Evolutionary conservation across 2,888 invertebrate genomes (phyloP), one percentile per base, ranked within the genome.

Genomic region (Sesamia inferens): DNA sequence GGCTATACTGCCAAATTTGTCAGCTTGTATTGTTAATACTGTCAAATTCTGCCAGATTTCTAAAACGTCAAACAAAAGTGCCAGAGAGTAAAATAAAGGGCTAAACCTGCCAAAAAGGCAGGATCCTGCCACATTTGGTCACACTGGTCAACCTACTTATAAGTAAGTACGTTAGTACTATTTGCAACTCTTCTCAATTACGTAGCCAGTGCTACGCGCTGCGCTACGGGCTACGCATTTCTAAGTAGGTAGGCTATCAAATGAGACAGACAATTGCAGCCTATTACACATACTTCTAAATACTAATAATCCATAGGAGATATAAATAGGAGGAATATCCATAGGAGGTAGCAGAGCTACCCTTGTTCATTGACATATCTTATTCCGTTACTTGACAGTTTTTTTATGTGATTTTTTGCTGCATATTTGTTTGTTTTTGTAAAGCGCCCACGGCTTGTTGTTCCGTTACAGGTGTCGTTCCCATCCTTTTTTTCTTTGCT

Each of bases 341-440:
- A n/a, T n/a, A n/a, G n/a, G n/a, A n/a, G n/a, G n/a, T n/a, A n/a
- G n/a, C n/a, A n/a, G n/a, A 10, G 11, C 47, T 39, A 61, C 54
- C 65, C 65, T 54, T 54, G 31, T 57, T 69, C 54, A 66, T 77
- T 77, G 69, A 44, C 77, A 63, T 66, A 82, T 69, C 54, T 62
- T 31, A 54, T 69, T 66, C 47, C 62, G 61, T 65, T 67, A 13
- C 65, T 55, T 54, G 19, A 68, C 31, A 67, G 48, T 68, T 82
- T 78, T 47, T 68, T 68, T 22, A 10, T 13, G 5, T 76, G 68
- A 76, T 73, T 76, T 80, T 73, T 70, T 74, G 71, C 63, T 47
- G 58, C 82, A 80, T 78, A 75, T 85, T 78, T 83, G 80, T 72
- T 83, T 72, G 58, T 83, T 84, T 82, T 81, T 78, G 61, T 74